Evolutionary conservation across 2,797 vertebrate genomes (phyloP), one percentile per base, ranked within the genome.

Genomic region (Aulostomus chinensis): DNA sequence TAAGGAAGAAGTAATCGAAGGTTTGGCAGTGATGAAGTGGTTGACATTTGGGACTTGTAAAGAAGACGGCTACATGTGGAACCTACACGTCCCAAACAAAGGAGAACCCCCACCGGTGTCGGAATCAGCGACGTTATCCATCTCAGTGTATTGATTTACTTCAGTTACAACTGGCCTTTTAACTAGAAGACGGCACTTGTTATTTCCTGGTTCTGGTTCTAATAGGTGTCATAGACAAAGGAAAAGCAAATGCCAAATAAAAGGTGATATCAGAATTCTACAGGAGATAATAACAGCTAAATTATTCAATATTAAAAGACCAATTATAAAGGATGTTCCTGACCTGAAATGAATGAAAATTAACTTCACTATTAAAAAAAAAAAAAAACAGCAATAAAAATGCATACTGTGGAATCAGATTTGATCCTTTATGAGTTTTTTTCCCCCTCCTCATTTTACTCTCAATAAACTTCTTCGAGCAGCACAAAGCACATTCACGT

Each of bases 21-120:
- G 17, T n/a, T 33, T 72, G 74, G 39, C 81, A 67, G 64, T 83
- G 77, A 84, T 81, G 82, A 81, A 86, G 62, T 58, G 41, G 76
- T 16, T 82, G 86, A 68, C 84, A 88, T 87, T 86, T 83, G 60
- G 40, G 68, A 80, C 46, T 76, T 78, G 52, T 70, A 73, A 61
- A 65, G 58, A 58, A 50, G 60, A 61, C n/a, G 40, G 39, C 57
- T 69, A 58, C 50, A 55, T 50, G 46, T 63, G 39, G 29, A 68
- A 64, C 62, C 56, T 59, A 60, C 60, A 67, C 38, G 56, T 70
- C 43, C 42, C 36, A 63, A 73, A 84, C 73, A 78, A 79, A 73
- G 42, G 68, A 52, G 46, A 60, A 35, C 24, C 42, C 41, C 56
- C 12, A 14, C n/a, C n/a, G n/a, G 47, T 42, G 58, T 41, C 31